Evolutionary conservation across 2,888 invertebrate species (phyloP).

Genomic region (Sinotaia quadrata): DNA sequence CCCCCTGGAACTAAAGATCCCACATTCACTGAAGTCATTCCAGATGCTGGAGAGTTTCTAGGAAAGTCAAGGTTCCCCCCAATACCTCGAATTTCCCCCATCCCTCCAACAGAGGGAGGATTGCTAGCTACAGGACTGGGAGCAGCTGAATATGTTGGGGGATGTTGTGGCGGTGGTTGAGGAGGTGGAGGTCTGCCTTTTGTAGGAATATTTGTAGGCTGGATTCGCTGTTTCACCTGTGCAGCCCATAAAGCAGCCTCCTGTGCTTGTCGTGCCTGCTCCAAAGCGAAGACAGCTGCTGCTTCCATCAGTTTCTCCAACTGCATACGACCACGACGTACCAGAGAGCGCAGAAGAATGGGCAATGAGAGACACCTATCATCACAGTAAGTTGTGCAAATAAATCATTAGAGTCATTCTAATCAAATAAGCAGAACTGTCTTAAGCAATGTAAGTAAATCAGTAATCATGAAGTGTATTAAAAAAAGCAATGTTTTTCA

Average conservation of each 20-base stretch:
- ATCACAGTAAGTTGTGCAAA: slow-evolving; percentile 37
- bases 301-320: slow-evolving; percentile 50
- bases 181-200: slow-evolving; percentile 42
- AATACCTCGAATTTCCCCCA: slow-evolving; percentile 13
- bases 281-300: slow-evolving; percentile 31
- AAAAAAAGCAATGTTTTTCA: too few species aligned
- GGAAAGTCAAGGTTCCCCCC: slow-evolving; percentile 15
- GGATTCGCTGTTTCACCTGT: slow-evolving; percentile 32
- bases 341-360: slow-evolving; percentile 87
- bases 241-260: slow-evolving; percentile 29
- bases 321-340: slow-evolving; percentile 76
- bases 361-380: slow-evolving; percentile 89
- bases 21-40: slow-evolving; percentile 24
- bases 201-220: slow-evolving; percentile 33
- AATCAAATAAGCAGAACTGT: neutral
- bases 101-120: slow-evolving; percentile 23
- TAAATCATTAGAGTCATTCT: neutral
- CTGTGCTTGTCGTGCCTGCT: slow-evolving; percentile 29
- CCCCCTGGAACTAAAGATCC: slow-evolving; percentile 3
- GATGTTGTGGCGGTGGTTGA: slow-evolving; percentile 43
- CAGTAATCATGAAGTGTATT: too few species aligned
- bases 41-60: slow-evolving; percentile 21
- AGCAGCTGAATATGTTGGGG: slow-evolving; percentile 41
- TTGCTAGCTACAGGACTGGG: slow-evolving; percentile 20
- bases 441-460: neutral